phyloP scores from a whole-genome alignment of 2,888 invertebrate species.

The Saturnia japonica region DNA sequence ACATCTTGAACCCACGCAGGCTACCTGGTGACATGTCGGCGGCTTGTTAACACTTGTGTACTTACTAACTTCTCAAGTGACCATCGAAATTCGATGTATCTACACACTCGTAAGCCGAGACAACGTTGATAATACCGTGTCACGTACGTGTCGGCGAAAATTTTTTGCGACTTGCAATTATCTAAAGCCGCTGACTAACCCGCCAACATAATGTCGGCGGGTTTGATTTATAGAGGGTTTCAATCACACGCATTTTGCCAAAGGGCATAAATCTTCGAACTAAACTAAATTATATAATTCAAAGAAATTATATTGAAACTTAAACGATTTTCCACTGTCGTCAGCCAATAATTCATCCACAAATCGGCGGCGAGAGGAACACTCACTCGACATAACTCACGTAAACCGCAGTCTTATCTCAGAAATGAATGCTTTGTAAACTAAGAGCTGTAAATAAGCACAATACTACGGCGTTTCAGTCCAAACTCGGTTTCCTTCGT shows the following conservation, averaged over 20 bases:
- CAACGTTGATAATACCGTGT: too few relatives aligned
- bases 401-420: slow-evolving; percentile 32
- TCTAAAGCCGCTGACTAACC: too few relatives aligned
- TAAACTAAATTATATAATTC: neutral
- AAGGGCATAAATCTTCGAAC: neutral
- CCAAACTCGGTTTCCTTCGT: slow-evolving; percentile 27
- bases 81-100: too few relatives aligned
- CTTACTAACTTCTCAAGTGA: too few relatives aligned
- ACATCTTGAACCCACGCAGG: too few relatives aligned
- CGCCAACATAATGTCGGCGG: too few relatives aligned
- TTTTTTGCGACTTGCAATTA: too few relatives aligned
- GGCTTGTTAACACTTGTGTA: too few relatives aligned
- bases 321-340: slow-evolving; percentile 14
- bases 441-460: slow-evolving; percentile 27
- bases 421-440: slow-evolving; percentile 31
- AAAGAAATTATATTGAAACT: neutral
- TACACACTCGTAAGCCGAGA: too few relatives aligned
- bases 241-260: neutral
- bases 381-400: slow-evolving; percentile 23
- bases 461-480: slow-evolving; percentile 25
- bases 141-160: too few relatives aligned
- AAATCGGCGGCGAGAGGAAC: slow-evolving; percentile 21
- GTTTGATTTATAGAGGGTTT: too few relatives aligned
- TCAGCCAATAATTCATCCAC: slow-evolving; percentile 17
- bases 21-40: too few relatives aligned